phyloP scores from a whole-genome alignment of 2,797 vertebrate species.

The Decapterus maruadsi region DNA sequence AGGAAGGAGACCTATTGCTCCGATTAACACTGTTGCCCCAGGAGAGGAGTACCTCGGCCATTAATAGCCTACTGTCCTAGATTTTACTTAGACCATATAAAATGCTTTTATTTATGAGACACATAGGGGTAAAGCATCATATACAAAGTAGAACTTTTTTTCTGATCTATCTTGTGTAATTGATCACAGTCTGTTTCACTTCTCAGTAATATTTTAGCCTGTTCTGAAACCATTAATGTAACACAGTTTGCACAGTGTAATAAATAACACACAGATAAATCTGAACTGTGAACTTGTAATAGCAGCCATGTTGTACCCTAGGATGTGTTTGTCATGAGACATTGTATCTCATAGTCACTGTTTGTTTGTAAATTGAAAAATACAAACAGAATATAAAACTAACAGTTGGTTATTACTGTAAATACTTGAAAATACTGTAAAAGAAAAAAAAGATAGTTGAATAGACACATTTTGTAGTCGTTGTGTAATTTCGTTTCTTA shows the following conservation, averaged over 20 bases:
- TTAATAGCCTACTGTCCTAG: conserved; percentile 82
- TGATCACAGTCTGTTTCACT: conserved; percentile 45
- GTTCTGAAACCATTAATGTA: conserved; percentile 15
- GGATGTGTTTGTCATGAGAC: not conserved
- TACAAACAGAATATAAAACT: not conserved
- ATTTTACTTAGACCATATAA: conserved; percentile 78
- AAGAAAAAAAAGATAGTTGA: not conserved
- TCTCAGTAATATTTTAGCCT: conserved; percentile 22
- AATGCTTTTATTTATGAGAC: conserved; percentile 81
- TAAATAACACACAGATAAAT: conserved; percentile 2
- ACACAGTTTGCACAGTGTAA: conserved; percentile 12
- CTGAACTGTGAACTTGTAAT: not conserved
- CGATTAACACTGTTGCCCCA: conserved; percentile 86
- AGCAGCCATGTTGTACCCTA: not conserved
- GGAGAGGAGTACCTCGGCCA: conserved; percentile 76
- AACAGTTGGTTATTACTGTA: not conserved
- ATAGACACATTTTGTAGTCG: not conserved
- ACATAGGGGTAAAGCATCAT: conserved; percentile 43
- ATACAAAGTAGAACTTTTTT: conserved; percentile 36
- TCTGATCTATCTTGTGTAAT: conserved; percentile 37
- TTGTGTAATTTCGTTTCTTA: not conserved
- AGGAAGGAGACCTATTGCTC: conserved; percentile 88
- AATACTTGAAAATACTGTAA: not conserved
- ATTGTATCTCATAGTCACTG: not conserved
- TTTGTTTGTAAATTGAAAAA: not conserved